Percentiles rank a stretch among this genome's conserved stretches.
Conservation (phyloP, 1,140 invertebrate genomes). For the Cotesia glomerata region DNA sequence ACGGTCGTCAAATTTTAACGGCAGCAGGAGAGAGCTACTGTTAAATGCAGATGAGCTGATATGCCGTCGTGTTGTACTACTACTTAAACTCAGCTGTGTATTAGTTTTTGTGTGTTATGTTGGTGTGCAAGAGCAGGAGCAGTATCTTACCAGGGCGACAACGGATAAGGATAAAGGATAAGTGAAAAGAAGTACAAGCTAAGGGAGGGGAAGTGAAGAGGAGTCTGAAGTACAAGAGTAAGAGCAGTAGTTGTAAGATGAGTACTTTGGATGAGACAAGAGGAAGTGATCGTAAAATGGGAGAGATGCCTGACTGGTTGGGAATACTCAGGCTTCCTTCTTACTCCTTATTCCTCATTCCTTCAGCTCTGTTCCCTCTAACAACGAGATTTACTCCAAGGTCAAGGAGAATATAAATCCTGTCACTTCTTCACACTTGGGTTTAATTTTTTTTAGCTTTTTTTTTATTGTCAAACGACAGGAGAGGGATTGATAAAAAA, state of each 20-base stretch:
- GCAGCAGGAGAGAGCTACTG: slow-evolving; percentile 17
- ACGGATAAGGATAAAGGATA: slow-evolving; percentile 8
- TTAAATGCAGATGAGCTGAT: slow-evolving; percentile 38
- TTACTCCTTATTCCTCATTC: not conserved
- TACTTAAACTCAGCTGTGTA: too few species aligned
- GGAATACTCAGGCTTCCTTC: not conserved
- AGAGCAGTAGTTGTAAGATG: not conserved
- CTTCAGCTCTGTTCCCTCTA: not conserved
- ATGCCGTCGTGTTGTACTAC: slow-evolving; percentile 1
- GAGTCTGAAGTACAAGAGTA: not conserved
- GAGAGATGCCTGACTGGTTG: not conserved
- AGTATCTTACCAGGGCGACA: not conserved
- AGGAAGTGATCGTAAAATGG: slow-evolving; percentile 1
- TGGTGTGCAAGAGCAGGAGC: not conserved
- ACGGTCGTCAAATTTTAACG: slow-evolving; percentile 38
- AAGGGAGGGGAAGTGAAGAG: not conserved
- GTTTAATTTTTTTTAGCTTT: too few species aligned
- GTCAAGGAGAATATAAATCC: not conserved
- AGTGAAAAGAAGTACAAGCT: not conserved
- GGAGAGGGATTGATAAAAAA: too few species aligned
- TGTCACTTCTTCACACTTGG: too few species aligned
- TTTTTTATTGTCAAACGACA: too few species aligned
- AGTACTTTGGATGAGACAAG: slow-evolving; percentile 4
- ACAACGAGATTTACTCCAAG: slow-evolving; percentile 1
- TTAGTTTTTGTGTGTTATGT: too few species aligned